Conservation (phyloP, 2,888 invertebrate genomes). For the Eupeodes luniger region DNA sequence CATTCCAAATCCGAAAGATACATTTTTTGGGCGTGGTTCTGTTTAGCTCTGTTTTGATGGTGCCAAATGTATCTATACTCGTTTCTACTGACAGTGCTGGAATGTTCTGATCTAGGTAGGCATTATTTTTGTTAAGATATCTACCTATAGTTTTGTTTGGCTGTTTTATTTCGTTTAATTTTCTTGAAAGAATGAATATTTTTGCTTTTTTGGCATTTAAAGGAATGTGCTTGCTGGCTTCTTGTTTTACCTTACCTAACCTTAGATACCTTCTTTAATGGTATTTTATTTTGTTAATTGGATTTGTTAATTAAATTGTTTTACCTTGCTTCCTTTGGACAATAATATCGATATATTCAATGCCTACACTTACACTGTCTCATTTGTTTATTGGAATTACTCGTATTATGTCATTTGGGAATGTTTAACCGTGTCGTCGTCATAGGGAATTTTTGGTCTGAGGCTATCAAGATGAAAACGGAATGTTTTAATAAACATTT, state of each 20-base stretch:
- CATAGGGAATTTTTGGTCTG: too few species aligned
- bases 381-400: too few species aligned
- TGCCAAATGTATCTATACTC: slow-evolving; percentile 70
- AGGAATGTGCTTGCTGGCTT: slow-evolving; percentile 47
- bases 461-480: too few species aligned
- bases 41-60: slow-evolving; percentile 40
- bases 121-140: slow-evolving; percentile 28
- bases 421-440: too few species aligned
- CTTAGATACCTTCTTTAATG: too few species aligned
- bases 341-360: slow-evolving; percentile 30
- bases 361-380: background rate
- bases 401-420: too few species aligned
- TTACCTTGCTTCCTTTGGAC: slow-evolving; percentile 8
- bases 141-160: slow-evolving; percentile 7
- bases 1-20: slow-evolving; percentile 46
- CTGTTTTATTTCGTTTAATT: background rate
- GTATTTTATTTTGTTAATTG: slow-evolving; percentile 62
- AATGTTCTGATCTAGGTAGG: slow-evolving; percentile 34
- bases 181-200: slow-evolving; percentile 33
- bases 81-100: background rate
- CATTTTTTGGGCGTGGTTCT: slow-evolving; percentile 74
- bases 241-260: slow-evolving; percentile 27
- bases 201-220: slow-evolving; percentile 49
- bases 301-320: slow-evolving; percentile 75
- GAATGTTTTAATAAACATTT: too few species aligned